Conservation (phyloP, 2,888 invertebrate genomes). For the Rhabditoides inermis region DNA sequence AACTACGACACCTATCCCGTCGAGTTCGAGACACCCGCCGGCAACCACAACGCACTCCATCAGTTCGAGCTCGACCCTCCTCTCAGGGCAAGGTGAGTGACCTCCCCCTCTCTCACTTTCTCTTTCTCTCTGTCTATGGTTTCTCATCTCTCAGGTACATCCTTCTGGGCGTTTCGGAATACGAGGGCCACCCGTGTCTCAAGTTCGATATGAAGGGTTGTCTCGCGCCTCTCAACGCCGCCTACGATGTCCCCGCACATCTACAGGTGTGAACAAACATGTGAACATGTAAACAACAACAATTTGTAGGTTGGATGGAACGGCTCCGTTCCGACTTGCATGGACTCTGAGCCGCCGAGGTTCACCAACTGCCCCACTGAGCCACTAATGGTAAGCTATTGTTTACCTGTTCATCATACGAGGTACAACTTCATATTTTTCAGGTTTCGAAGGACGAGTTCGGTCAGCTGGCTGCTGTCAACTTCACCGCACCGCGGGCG, state of each 20-base stretch:
- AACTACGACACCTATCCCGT: slow-evolving; percentile 95
- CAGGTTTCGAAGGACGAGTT: slow-evolving; percentile 71
- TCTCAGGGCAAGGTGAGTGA: slow-evolving; percentile 58
- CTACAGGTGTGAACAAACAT: slow-evolving; percentile 20
- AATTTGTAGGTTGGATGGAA: slow-evolving; percentile 51
- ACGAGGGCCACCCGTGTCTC: slow-evolving; percentile 89
- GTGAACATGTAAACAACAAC: not conserved
- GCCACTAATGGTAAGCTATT: slow-evolving; percentile 65
- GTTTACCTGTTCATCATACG: not conserved
- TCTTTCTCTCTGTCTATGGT: slow-evolving; percentile 61
- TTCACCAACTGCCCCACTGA: slow-evolving; percentile 92
- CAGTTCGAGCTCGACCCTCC: slow-evolving; percentile 89
- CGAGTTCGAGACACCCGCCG: slow-evolving; percentile 58
- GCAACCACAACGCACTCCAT: slow-evolving; percentile 84
- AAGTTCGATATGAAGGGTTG: slow-evolving; percentile 94
- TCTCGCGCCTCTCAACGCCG: slow-evolving; percentile 58
- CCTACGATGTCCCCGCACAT: slow-evolving; percentile 46
- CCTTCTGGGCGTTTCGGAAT: slow-evolving; percentile 86
- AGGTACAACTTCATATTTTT: too few relatives aligned
- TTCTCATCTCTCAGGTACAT: slow-evolving; percentile 87
- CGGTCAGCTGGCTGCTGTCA: slow-evolving; percentile 74
- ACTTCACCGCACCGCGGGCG: slow-evolving; percentile 85
- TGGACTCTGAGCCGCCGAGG: slow-evolving; percentile 84
- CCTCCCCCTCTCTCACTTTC: not conserved
- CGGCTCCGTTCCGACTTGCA: slow-evolving; percentile 48